Conservation (phyloP, 2,797 vertebrate genomes). For the Okamejei kenojei region DNA sequence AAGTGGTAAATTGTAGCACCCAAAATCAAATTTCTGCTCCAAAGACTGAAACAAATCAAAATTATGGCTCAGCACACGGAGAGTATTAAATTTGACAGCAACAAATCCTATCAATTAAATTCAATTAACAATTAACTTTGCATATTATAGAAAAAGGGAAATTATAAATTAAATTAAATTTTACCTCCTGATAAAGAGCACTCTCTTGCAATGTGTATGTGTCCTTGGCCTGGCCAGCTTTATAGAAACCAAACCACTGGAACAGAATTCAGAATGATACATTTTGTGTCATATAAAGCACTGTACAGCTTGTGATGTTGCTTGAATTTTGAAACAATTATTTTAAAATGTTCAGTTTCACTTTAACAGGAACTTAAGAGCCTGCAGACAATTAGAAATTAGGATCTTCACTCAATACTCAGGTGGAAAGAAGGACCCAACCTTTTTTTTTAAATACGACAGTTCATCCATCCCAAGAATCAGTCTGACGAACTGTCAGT, state of each 20-base stretch:
- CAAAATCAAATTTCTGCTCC: too few species aligned
- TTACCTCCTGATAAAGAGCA: slow-evolving; percentile 78
- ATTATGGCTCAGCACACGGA: too few species aligned
- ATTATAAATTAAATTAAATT: neutral
- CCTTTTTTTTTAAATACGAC: too few species aligned
- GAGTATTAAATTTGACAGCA: too few species aligned
- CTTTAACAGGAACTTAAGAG: neutral
- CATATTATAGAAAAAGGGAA: neutral
- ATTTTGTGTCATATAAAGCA: neutral
- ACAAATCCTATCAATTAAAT: too few species aligned
- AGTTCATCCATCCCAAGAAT: too few species aligned
- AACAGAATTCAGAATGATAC: neutral
- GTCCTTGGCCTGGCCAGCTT: slow-evolving; percentile 77
- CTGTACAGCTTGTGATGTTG: neutral
- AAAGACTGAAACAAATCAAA: too few species aligned
- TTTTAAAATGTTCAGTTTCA: neutral
- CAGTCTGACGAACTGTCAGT: too few species aligned
- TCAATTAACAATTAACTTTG: neutral
- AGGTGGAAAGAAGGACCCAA: too few species aligned
- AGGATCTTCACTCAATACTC: too few species aligned
- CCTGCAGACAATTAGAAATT: neutral
- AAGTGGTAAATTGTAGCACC: too few species aligned
- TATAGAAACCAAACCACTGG: slow-evolving; percentile 95
- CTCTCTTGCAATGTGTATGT: slow-evolving; percentile 76
- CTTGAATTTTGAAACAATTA: neutral